Evolutionary conservation across 2,797 vertebrate species (phyloP).

Genomic region (Lutjanus argentimaculatus): DNA sequence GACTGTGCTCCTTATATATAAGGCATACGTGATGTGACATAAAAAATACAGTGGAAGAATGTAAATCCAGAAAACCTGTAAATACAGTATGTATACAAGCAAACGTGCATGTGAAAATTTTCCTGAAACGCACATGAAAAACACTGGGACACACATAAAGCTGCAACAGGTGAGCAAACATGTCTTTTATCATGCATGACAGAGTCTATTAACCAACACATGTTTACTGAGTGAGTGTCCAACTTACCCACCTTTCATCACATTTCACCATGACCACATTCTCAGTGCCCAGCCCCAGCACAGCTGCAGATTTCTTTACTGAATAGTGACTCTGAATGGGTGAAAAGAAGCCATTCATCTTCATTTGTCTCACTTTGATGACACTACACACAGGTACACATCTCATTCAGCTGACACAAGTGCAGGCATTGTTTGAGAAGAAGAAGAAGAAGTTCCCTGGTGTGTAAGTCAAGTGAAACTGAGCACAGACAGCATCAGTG

Average conservation of each 20-base stretch:
- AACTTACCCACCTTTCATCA: conserved; percentile 82
- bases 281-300: conserved; percentile 84
- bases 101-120: not conserved
- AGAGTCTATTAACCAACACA: not conserved
- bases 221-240: not conserved
- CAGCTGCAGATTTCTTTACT: conserved; percentile 79
- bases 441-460: not conserved
- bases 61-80: not conserved
- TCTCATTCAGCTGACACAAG: not conserved
- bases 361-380: conserved; percentile 14
- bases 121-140: not conserved
- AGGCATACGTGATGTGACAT: too few species aligned
- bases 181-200: conserved; percentile 21
- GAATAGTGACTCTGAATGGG: conserved; percentile 86
- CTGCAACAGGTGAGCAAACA: conserved; percentile 69
- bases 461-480: not conserved
- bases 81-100: not conserved
- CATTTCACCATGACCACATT: conserved; percentile 84
- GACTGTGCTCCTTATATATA: not conserved
- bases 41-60: not conserved
- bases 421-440: conserved; percentile 20
- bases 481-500: not conserved
- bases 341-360: conserved; percentile 43
- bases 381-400: not conserved
- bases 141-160: not conserved